phyloP scores from a whole-genome alignment of 2,888 invertebrate species.

The Graphium colonna region DNA sequence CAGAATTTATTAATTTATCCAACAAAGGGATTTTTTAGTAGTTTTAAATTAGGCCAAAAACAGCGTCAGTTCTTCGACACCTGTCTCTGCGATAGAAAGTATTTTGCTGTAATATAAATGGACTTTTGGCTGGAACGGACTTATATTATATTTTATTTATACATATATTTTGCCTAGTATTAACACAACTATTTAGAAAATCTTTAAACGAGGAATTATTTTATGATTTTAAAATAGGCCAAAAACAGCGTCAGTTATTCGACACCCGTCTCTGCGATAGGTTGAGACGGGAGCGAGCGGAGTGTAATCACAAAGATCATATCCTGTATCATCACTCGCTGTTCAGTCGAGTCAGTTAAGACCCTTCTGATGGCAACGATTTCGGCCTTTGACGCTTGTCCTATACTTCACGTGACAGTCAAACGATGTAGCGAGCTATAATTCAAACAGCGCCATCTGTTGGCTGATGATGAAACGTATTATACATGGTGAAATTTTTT shows the following conservation, averaged over 20 bases:
- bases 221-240: constrained; percentile 36
- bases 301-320: constrained; percentile 54
- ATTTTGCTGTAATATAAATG: no score
- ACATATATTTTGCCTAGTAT: no score
- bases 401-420: constrained; percentile 25
- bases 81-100: constrained; percentile 60
- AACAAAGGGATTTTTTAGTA: no score
- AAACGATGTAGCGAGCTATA: constrained; percentile 41
- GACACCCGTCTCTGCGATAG: constrained; percentile 57
- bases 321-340: constrained; percentile 68
- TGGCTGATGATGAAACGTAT: no score
- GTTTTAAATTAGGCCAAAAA: constrained; percentile 43
- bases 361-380: constrained; percentile 62
- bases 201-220: no score
- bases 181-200: no score
- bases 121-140: no score
- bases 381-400: rapidly evolving
- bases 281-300: constrained; percentile 53
- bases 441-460: constrained; percentile 39
- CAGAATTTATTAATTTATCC: no score
- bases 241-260: constrained; percentile 62
- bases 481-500: no score
- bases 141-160: no score
- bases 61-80: constrained; percentile 58
- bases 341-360: constrained; percentile 79